Evolutionary conservation across 2,797 vertebrate genomes (phyloP), one percentile per base, ranked within the genome.

Genomic region (Rousettus madagascariensis): DNA sequence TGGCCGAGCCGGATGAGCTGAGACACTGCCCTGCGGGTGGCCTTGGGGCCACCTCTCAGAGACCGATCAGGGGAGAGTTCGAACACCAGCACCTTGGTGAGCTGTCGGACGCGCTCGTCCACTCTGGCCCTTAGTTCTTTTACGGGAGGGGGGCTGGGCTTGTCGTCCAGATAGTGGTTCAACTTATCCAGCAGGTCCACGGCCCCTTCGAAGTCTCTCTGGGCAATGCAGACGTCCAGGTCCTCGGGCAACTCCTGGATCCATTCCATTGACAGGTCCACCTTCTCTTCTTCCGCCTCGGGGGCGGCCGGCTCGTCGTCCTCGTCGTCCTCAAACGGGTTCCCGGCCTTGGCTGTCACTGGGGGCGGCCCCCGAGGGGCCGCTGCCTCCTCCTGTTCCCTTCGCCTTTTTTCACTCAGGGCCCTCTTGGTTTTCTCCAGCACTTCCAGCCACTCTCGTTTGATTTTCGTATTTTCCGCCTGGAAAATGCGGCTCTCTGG

Each of bases 381-480:
- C 0, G 96, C 98, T 0, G 97, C 96, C 2, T 96, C 98, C 97
- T 99, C 99, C 96, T 99, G 99, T 94, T 99, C 99, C 85, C 99
- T 98, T 80, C 99, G 99, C 78, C 98, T 98, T 84, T 97, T 98
- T 90, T 99, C 99, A 20, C 99, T 99, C 41, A 99, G 98, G 19
- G 97, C 99, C 63, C 99, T 99, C 98, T 99, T 99, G 78, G 99
- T 99, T 87, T 99, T 99, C 11, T 99, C 99, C 97, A 99, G 98
- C 96, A 99, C 99, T 97, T 99, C 99, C 97, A 99, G 98, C 99
- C 99, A 99, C 98, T 99, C 99, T 69, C 99, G 99, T 97, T 99
- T 99, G 93, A 99, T 99, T 90, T 99, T 99, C 97, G 99, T 99
- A 55, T 99, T 99, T 97, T 99, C 99, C 0, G 99, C 99, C 97